Base-by-base conservation (phyloP, 2,113 vertebrate genomes). In the Cynocephalus volans region DNA sequence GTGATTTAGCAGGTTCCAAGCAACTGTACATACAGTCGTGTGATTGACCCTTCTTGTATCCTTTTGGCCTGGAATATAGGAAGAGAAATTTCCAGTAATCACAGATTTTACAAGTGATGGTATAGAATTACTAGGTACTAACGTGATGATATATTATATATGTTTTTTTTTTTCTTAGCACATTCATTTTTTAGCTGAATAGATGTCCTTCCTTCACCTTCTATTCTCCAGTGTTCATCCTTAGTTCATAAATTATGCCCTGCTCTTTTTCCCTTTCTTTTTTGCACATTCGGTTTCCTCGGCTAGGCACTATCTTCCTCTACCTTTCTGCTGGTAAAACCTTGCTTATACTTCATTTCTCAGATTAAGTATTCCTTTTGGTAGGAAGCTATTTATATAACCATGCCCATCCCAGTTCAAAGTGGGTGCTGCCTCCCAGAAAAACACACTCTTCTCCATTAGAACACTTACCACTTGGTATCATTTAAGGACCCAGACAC, bases 81-180 rank as follows among this genome's bases (percentile, higher is more conserved):
- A 90, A 87, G 28, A 28, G 33, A 88, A 91, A 12, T 58, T 79
- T 9, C 69, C 62, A 79, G 28, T 64, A 56, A 62, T 24, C 45
- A 58, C 26, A 75, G 28, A 75, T 85, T 87, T 95, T 85, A 62
- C 33, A 85, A 92, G 41, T 33, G 15, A 62, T 23, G 11, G 11
- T 85, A 65, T 48, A 76, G 24, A 94, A 95, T 17, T 69, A 85
- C 72, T 23, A 79, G 15, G 69, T 82, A 70, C 18, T 83, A 23
- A 80, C 69, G 15, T 24, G 33, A 64, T 41, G 14, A 54, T 65
- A 41, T 17, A 77, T 28, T 54, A 31, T 11, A 28, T 15, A 23
- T 31, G 9, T n/a, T n/a, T n/a, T n/a, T 31, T 75, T 60, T 80
- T 81, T n/a, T 72, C 64, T 41, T 77, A 60, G 50, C 62, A 56